Conservation (phyloP, 2,113 vertebrate genomes). For the Myrmophylax atrothorax region DNA sequence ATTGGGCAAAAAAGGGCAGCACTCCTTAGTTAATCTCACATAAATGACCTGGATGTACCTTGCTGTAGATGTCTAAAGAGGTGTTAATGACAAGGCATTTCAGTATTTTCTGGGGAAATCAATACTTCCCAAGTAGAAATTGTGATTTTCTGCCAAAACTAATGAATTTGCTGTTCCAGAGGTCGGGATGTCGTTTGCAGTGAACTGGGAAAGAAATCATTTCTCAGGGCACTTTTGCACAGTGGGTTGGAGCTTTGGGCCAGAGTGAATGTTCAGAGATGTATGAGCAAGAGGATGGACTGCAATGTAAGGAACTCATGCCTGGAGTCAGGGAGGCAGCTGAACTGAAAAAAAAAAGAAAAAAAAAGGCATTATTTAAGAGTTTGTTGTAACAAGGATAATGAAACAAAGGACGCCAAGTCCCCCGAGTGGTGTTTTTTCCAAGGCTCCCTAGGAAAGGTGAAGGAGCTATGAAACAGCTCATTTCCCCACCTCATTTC, state of each 20-base stretch:
- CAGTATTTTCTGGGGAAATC: neutral
- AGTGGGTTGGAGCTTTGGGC: neutral
- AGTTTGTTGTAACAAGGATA: neutral
- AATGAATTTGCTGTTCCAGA: neutral
- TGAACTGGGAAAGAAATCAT: neutral
- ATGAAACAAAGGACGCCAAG: neutral
- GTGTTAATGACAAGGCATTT: neutral
- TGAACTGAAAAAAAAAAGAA: neutral
- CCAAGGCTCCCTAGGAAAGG: neutral
- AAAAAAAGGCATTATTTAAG: neutral
- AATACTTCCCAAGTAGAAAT: constrained; percentile 5
- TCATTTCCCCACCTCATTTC: neutral
- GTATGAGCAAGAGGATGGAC: neutral
- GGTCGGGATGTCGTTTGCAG: neutral
- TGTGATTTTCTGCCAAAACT: neutral
- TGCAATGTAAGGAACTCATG: neutral
- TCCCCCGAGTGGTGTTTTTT: neutral
- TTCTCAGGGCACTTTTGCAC: neutral
- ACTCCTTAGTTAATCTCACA: neutral
- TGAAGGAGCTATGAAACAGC: neutral
- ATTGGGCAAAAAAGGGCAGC: neutral
- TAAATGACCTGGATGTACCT: neutral
- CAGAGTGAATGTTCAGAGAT: neutral
- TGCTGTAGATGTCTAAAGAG: neutral
- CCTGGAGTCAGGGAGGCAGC: neutral